Percentiles rank a stretch among this genome's conserved stretches.
These are phyloP conservation scores for Lycia hirtaria DNA, from an alignment of 2,888 invertebrate genomes.

Conservation along the genomic window DNA sequence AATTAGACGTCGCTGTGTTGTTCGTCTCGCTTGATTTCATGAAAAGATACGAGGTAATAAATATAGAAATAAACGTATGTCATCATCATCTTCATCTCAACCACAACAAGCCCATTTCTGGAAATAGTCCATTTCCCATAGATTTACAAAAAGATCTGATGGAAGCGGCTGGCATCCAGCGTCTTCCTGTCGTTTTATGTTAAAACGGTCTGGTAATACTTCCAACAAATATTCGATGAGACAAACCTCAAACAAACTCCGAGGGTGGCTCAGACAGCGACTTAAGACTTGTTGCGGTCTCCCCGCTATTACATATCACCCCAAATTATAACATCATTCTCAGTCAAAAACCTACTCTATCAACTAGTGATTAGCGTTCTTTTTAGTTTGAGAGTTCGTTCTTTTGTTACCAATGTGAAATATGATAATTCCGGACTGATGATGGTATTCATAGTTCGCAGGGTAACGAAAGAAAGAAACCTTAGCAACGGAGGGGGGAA, in stretches of 20 bases:
- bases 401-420: conserved; percentile 62
- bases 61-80: no score
- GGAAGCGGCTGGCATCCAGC: no score
- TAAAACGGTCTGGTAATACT: conserved; percentile 63
- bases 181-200: no score
- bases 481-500: conserved; percentile 63
- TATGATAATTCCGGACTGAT: conserved; percentile 80
- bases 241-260: conserved; percentile 38
- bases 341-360: conserved; percentile 32
- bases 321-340: conserved; percentile 38
- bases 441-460: conserved; percentile 80
- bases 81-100: no score
- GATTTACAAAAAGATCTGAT: no score
- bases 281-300: conserved; percentile 72
- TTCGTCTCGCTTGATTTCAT: no score
- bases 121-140: no score
- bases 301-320: conserved; percentile 61
- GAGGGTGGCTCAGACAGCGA: conserved; percentile 63
- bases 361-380: background rate
- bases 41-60: no score
- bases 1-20: no score
- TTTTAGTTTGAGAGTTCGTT: conserved; percentile 17
- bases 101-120: no score
- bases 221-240: conserved; percentile 70
- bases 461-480: conserved; percentile 63